A percentile compares a stretch with the other conserved stretches of the same genome.
phyloP scores from a whole-genome alignment of 2,113 vertebrate species.

The Fregetta grallaria region DNA sequence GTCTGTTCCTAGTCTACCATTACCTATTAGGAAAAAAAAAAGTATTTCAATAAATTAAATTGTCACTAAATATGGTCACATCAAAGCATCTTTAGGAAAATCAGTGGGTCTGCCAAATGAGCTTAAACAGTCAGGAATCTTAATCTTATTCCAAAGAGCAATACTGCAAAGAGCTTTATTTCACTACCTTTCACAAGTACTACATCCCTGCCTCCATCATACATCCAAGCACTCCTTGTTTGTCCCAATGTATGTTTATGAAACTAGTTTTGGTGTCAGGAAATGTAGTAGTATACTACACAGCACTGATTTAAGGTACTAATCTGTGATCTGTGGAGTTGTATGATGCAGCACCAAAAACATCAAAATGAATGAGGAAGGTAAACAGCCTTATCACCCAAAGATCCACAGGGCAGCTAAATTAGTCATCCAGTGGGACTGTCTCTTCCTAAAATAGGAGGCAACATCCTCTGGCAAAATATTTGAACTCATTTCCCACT shows the following conservation, averaged over 20 bases:
- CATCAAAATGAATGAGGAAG: conserved; percentile 3
- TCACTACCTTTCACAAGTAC: background rate
- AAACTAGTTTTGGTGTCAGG: background rate
- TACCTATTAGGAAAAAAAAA: background rate
- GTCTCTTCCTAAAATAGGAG: background rate
- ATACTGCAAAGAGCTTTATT: background rate
- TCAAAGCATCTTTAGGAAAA: background rate
- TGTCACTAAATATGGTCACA: background rate
- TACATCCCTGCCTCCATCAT: background rate
- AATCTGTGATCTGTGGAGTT: background rate
- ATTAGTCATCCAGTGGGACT: background rate
- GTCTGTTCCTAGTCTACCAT: background rate
- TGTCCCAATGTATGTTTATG: background rate
- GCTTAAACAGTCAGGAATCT: background rate
- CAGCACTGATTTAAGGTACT: background rate
- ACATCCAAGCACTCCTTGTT: background rate
- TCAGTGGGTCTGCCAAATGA: background rate
- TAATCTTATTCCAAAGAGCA: background rate
- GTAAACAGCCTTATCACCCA: background rate
- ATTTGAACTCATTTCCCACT: background rate
- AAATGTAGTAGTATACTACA: background rate
- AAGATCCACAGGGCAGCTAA: background rate
- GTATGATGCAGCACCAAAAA: background rate
- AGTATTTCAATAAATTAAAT: background rate
- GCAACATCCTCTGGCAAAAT: background rate